Base-by-base conservation (phyloP, 2,888 invertebrate species). In the Hypomecis atomaria region DNA sequence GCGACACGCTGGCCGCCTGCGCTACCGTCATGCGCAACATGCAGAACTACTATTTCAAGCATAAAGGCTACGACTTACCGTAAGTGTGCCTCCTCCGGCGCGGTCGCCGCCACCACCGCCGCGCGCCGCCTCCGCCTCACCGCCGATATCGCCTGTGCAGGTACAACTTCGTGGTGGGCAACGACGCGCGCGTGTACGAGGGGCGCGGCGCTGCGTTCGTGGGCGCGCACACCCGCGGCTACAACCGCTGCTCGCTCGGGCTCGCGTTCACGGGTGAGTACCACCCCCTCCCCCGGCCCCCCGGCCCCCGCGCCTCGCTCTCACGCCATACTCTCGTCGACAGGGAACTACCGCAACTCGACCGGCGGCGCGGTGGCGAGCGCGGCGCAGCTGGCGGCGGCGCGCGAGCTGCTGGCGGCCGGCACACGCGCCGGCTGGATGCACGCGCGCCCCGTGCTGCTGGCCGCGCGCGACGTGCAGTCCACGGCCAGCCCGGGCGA, bases 91-190 rank as follows among this genome's bases (percentile, higher is more conserved):
- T 23, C 4, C n/a, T 10, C 34, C n/a, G 34, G 6, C n/a, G 43
- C 9, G 23, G 23, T 3, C 23, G 23, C n/a, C n/a, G 7, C 6
- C 9, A 8, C 9, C 6, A 6, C 10, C 36, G 10, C 36, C 23
- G n/a, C 7, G 13, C 37, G 7, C 8, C 37, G 49, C n/a, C 11
- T 11, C 36, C 8, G 4, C 37, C 9, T 37, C 6, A 36, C 48
- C 34, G 6, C 37, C 7, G 13, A 5, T 13, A 11, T 7, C 11
- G 37, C 7, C 49, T 52, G 23, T 42, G 11, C 74, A 88, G 87
- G 0, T 95, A 94, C 74, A 95, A 94, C 75, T 95, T 94, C 72
- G 66, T 95, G 10, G 87, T 95, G 5, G 95, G 95, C 4, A 94
- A 94, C 48, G 95, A 95, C 52, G 95, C 95, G 0, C 81, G 92